A percentile compares a stretch with the other conserved stretches of the same genome.
phyloP scores from a whole-genome alignment of 92 coral and sea anemone genomes.

The Paragorgia papillata region DNA sequence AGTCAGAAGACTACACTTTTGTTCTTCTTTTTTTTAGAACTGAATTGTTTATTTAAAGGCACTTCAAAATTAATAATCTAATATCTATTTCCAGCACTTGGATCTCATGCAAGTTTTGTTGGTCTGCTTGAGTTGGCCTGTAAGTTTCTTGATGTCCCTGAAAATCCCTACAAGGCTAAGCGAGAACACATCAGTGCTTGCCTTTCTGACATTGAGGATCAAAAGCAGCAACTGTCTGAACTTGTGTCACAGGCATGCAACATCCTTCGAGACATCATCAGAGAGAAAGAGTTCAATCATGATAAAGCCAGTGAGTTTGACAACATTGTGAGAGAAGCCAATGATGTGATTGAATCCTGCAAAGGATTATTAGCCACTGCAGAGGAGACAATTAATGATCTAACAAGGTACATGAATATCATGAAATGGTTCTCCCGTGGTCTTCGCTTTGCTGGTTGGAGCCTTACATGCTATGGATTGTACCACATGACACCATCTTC shows the following conservation, averaged over 20 bases:
- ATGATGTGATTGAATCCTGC: constrained; percentile 15
- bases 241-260: constrained; percentile 8
- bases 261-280: not conserved
- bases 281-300: not conserved
- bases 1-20: no score
- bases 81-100: not conserved
- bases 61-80: no score
- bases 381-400: not conserved
- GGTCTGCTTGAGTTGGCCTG: not conserved
- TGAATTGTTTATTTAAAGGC: no score
- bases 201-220: not conserved
- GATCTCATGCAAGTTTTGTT: not conserved
- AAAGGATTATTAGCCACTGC: not conserved
- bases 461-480: not conserved
- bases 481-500: not conserved
- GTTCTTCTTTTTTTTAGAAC: no score
- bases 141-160: constrained; percentile 3
- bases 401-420: constrained; percentile 2
- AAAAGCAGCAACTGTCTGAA: not conserved
- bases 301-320: constrained; percentile 1
- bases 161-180: constrained; percentile 2
- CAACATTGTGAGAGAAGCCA: constrained; percentile 27
- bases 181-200: not conserved
- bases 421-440: constrained; percentile 30
- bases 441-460: not conserved